phyloP scores from a whole-genome alignment of 1,140 invertebrate genomes.

The Pseudachorutes palmiensis region DNA sequence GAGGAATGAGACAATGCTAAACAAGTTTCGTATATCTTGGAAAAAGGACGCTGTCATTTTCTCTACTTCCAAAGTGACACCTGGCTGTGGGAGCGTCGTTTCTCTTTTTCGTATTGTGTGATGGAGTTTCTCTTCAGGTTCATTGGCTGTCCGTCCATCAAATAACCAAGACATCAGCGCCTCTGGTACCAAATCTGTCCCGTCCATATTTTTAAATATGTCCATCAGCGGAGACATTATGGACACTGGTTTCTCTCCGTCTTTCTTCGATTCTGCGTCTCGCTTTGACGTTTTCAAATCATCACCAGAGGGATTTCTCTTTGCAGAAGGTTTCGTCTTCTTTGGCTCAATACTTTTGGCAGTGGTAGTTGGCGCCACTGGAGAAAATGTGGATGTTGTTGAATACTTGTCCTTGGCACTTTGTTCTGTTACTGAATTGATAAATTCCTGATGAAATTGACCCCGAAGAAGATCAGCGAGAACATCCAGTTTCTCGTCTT shows the following conservation, averaged over 20 bases:
- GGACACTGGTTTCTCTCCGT: neutral
- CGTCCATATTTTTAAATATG: neutral
- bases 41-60: neutral
- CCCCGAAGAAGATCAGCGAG: neutral
- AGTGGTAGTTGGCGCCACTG: neutral
- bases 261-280: neutral
- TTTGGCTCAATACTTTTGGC: neutral
- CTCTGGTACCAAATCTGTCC: neutral
- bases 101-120: neutral
- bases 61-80: neutral
- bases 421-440: neutral
- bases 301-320: neutral
- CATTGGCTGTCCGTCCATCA: neutral
- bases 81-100: too few relatives aligned
- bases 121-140: neutral
- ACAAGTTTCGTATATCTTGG: neutral
- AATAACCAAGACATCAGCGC: neutral
- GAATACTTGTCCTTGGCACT: neutral
- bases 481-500: constrained; percentile 1
- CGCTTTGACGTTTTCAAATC: neutral
- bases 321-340: neutral
- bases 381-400: neutral
- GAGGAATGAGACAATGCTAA: constrained; percentile 5
- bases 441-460: neutral
- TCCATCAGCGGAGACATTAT: neutral